A percentile compares a stretch with the other conserved stretches of the same genome.
These are phyloP conservation scores for Oxycera nigricornis DNA, from an alignment of 2,888 invertebrate genomes.

Conservation along the genomic window DNA sequence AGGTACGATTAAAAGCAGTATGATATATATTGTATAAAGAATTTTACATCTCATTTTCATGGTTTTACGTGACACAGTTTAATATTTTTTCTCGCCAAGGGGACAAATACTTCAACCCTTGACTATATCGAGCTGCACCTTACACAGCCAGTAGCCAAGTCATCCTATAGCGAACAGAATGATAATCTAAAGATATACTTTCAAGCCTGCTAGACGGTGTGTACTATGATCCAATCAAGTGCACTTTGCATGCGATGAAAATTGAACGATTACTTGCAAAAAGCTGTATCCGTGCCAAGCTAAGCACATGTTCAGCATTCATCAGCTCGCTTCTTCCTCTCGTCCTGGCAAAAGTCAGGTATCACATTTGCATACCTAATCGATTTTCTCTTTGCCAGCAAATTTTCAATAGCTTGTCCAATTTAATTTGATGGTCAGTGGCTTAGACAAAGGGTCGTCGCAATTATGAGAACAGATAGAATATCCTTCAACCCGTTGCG, in stretches of 20 bases:
- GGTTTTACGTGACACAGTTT: no score
- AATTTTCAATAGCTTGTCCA: conserved; percentile 11
- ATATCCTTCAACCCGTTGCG: background rate
- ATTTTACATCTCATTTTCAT: no score
- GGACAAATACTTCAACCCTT: no score
- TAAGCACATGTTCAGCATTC: background rate
- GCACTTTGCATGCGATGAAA: conserved; percentile 3
- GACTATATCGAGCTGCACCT: no score
- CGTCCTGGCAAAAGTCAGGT: background rate
- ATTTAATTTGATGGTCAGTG: conserved; percentile 32
- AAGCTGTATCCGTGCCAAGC: background rate
- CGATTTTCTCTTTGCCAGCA: conserved; percentile 11
- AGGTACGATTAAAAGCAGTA: no score
- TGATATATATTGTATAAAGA: no score
- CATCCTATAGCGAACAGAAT: no score
- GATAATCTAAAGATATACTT: no score
- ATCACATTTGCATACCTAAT: conserved; percentile 25
- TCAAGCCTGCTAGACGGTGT: no score
- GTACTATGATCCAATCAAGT: background rate
- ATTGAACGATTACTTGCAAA: conserved; percentile 1
- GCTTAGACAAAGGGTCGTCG: conserved; percentile 3
- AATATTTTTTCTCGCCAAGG: no score
- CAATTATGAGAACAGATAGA: background rate
- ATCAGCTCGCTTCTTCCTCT: background rate
- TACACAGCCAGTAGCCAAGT: no score